Evolutionary conservation across 1,140 invertebrate genomes (phyloP), one percentile per base, ranked within the genome.

Genomic region (Drosophila jambulina): DNA sequence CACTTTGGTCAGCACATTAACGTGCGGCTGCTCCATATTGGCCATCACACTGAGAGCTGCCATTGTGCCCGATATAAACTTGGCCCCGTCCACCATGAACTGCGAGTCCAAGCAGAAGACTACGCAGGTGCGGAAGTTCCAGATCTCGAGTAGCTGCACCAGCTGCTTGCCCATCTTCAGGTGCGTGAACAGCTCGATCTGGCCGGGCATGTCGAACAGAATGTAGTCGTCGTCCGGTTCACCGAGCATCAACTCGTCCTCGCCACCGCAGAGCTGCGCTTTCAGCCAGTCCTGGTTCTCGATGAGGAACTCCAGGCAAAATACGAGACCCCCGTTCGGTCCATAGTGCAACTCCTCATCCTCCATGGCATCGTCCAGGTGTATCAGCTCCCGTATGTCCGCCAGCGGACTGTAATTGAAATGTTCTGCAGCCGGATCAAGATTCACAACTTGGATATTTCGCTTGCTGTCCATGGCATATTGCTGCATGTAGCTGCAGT

Each of bases 131-230:
- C 96, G 95, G 87, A 99, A 99, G 93, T 98, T 96, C 95, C 97
- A 97, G 43, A 95, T 94, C 71, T 97, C 94, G n/a, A 99, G 93
- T n/a, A 95, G 93, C 34, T 96, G 95, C 2, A 98, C 96, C 29
- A 99, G 93, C 76, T 96, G 95, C 77, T 95, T 95, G 92, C 99
- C 98, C 15, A 98, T 96, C 51, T 97, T 96, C 90, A 99, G 95
- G 93, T 99, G 99, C 32, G 98, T 99, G 93, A 99, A 99, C 1
- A 99, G 93, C 93, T 99, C 99, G 75, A 99, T 99, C 95, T 99
- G 99, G 6, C 99, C 99, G 13, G 99, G 99, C 93, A 98, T 99
- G 94, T 99, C 99, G 93, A 99, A 99, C n/a, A 99, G 93, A 57
- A 99, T 96, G 91, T 99, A 99, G 93, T 99, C 99, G 77, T 97